Percentiles rank a stretch among this genome's conserved stretches.
Conservation (phyloP, 2,888 invertebrate genomes). For the Sarcophaga rosellei region DNA sequence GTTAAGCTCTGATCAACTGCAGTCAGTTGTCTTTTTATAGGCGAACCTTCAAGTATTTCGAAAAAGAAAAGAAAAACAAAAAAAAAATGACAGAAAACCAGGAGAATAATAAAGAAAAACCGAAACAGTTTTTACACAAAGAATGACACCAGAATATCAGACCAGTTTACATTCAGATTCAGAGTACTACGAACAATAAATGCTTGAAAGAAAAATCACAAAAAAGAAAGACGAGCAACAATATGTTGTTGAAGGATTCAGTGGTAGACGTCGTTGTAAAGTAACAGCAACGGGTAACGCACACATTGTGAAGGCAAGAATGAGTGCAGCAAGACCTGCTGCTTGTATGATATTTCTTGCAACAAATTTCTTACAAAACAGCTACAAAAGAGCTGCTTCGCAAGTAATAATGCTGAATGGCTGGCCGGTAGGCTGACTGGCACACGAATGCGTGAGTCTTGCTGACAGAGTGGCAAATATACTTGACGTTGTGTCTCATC, state of each 20-base stretch:
- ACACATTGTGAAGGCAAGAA: neutral
- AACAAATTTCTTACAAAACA: neutral
- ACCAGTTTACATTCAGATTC: slow-evolving; percentile 24
- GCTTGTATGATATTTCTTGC: slow-evolving; percentile 48
- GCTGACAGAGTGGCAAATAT: neutral
- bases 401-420: too few species aligned
- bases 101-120: neutral
- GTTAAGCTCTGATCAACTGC: slow-evolving; percentile 41
- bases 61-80: neutral
- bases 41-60: slow-evolving; percentile 1
- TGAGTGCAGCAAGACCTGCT: slow-evolving; percentile 15
- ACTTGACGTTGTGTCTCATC: neutral
- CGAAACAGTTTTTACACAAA: slow-evolving; percentile 49
- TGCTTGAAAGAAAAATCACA: neutral
- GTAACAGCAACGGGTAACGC: neutral
- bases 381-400: neutral
- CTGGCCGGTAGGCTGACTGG: neutral
- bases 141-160: slow-evolving; percentile 57
- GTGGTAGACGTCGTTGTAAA: neutral
- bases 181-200: neutral
- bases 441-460: neutral
- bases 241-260: neutral
- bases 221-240: neutral
- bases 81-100: slow-evolving; percentile 7
- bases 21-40: slow-evolving; percentile 54